phyloP scores from a whole-genome alignment of 2,797 vertebrate genomes.

The Heterohyrax brucei region DNA sequence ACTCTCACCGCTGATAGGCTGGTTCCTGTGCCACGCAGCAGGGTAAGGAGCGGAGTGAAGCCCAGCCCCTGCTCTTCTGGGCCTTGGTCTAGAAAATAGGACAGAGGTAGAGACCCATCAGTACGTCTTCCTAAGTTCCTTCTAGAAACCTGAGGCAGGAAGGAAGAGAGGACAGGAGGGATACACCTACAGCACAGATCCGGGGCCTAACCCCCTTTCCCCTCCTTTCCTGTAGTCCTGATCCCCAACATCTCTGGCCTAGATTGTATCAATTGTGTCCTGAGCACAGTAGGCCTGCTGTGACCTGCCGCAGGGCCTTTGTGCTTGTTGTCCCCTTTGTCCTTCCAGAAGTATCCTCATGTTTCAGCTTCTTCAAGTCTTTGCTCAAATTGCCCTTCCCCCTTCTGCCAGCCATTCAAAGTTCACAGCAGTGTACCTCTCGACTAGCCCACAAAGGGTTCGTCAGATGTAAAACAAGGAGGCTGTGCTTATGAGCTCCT shows the following conservation, averaged over 20 bases:
- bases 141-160: slow-evolving; percentile 58
- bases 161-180: slow-evolving; percentile 19
- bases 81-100: not conserved
- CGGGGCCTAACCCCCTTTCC: not conserved
- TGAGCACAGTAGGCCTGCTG: not conserved
- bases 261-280: not conserved
- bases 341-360: not conserved
- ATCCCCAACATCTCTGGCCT: not conserved
- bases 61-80: not conserved
- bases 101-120: not conserved
- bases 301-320: not conserved
- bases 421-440: not conserved
- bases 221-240: rapidly evolving
- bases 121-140: not conserved
- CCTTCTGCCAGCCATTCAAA: not conserved
- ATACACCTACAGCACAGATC: not conserved
- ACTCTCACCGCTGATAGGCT: not conserved
- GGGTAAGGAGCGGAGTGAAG: not conserved
- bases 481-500: not conserved
- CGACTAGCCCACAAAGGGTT: not conserved
- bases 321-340: not conserved
- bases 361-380: not conserved
- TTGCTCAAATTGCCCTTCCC: slow-evolving; percentile 8
- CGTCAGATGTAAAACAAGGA: not conserved
- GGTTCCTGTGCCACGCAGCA: not conserved